A percentile compares a stretch with the other conserved stretches of the same genome.
These are phyloP conservation scores for Adelosebastes latens DNA, from an alignment of 2,797 vertebrate species.

Conservation along the genomic window DNA sequence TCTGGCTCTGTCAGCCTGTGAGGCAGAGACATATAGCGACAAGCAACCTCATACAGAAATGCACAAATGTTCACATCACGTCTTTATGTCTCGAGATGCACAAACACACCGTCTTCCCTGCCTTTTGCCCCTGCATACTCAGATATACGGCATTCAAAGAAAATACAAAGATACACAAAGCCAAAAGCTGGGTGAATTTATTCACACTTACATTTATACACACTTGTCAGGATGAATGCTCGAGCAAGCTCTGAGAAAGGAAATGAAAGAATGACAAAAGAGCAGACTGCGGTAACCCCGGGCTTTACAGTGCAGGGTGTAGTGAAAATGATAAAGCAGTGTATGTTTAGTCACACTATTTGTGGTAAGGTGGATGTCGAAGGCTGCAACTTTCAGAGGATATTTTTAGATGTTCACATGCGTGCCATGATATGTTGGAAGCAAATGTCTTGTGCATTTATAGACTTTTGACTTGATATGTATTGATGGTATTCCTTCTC, in stretches of 20 bases:
- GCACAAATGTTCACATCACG: neutral
- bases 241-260: neutral
- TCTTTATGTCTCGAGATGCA: constrained; percentile 12
- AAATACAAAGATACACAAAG: neutral
- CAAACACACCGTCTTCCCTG: neutral
- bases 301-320: neutral
- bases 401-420: neutral
- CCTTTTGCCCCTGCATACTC: neutral
- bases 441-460: neutral
- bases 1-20: constrained; percentile 10
- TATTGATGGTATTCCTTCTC: neutral
- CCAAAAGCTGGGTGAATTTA: neutral
- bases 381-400: neutral
- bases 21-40: constrained; percentile 10
- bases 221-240: neutral
- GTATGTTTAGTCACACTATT: neutral
- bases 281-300: neutral
- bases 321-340: constrained; percentile 11
- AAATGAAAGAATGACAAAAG: neutral
- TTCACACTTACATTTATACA: neutral
- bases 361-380: neutral
- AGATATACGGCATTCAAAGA: neutral
- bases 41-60: neutral
- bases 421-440: neutral
- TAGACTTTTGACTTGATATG: neutral